Conservation (phyloP, 2,888 invertebrate species). For the Iselma pallidipennis region DNA sequence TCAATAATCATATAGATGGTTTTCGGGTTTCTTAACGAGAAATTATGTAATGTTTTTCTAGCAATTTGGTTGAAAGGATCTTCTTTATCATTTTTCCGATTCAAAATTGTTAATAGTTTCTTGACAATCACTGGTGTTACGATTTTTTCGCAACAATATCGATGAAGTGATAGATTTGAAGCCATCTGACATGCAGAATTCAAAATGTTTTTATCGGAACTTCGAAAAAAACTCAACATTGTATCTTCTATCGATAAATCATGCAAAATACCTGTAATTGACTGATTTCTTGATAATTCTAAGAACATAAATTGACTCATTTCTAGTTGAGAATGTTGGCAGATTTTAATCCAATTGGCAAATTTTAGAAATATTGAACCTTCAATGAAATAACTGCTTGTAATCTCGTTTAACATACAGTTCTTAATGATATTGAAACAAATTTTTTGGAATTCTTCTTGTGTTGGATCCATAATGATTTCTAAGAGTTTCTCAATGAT, state of each 20-base stretch:
- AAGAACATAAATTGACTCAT: conserved; percentile 35
- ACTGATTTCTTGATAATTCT: conserved; percentile 37
- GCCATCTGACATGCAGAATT: conserved; percentile 42
- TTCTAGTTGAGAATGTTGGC: conserved; percentile 32
- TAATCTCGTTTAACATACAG: conserved; percentile 39
- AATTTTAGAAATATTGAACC: conserved; percentile 43
- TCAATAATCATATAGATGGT: conserved; percentile 35
- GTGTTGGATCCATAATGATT: conserved; percentile 35
- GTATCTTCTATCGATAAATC: conserved; percentile 45
- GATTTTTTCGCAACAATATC: conserved; percentile 46
- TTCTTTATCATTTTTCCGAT: conserved; percentile 31
- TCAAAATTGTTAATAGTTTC: conserved; percentile 35
- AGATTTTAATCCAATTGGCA: conserved; percentile 42
- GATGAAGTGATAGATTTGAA: conserved; percentile 43
- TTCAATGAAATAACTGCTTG: conserved; percentile 40
- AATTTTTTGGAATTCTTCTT: conserved; percentile 22
- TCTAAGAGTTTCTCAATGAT: conserved; percentile 41
- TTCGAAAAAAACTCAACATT: conserved; percentile 40
- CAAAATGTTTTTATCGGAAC: conserved; percentile 36
- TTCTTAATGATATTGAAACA: conserved; percentile 40
- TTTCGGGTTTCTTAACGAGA: conserved; percentile 35
- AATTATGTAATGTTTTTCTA: conserved; percentile 39
- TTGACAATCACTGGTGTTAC: conserved; percentile 39
- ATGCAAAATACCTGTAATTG: conserved; percentile 41
- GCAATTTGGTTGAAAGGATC: conserved; percentile 42